phyloP scores from a whole-genome alignment of 2,113 vertebrate genomes.

The Bambusicola thoracicus region DNA sequence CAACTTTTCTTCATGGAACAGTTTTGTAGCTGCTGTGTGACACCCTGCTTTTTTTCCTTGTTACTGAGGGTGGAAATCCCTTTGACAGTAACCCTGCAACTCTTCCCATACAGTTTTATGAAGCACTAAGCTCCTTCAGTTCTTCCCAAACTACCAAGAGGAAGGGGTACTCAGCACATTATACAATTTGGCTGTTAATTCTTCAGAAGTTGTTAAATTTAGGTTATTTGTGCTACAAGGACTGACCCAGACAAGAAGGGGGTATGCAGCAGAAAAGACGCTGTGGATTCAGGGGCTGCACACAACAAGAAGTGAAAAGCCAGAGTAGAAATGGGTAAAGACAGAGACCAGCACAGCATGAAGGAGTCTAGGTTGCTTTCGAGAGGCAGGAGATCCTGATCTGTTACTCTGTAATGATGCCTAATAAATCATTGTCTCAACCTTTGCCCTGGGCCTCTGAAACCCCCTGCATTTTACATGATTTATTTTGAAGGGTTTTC shows the following conservation, averaged over 20 bases:
- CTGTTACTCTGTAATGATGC: not conserved
- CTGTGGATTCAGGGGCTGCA: rapidly evolving
- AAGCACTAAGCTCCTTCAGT: not conserved
- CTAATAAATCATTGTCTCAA: not conserved
- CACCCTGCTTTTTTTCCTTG: not conserved
- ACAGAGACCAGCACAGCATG: not conserved
- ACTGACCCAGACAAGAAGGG: not conserved
- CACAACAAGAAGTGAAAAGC: not conserved
- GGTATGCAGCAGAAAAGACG: not conserved
- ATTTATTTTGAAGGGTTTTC: not conserved
- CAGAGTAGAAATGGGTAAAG: not conserved
- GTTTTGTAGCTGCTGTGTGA: not conserved
- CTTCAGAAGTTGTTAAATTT: not conserved
- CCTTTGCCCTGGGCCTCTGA: not conserved
- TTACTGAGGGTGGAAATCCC: not conserved
- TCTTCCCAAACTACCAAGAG: not conserved
- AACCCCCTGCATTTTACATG: not conserved
- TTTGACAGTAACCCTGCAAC: not conserved
- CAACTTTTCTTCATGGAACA: not conserved
- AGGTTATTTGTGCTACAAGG: not conserved
- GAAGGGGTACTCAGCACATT: not conserved
- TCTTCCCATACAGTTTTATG: not conserved
- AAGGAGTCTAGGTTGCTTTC: not conserved
- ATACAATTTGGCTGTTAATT: not conserved
- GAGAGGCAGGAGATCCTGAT: not conserved